These are phyloP conservation scores for Nansenia antarctica DNA, from an alignment of 2,113 vertebrate genomes.

Conservation along the genomic window DNA sequence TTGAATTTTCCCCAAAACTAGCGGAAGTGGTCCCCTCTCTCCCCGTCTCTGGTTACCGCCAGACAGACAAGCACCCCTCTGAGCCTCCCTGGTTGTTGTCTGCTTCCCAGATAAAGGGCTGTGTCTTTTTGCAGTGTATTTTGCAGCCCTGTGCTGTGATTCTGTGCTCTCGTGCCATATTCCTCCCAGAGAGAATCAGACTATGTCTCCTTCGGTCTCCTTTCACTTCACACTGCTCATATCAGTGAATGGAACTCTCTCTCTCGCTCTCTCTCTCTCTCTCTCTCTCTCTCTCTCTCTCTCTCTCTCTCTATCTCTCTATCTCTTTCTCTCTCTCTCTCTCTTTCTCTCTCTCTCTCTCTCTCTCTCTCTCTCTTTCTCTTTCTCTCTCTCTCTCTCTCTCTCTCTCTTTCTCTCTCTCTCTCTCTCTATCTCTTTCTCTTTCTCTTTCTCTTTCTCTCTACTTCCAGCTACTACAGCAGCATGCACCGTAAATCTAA, in stretches of 20 bases:
- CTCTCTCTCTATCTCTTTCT: no score
- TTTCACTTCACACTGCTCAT: not conserved
- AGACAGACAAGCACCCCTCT: not conserved
- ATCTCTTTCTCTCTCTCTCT: no score
- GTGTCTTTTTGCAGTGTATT: no score
- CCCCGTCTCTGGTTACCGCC: not conserved
- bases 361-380: not conserved
- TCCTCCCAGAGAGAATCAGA: not conserved
- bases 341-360: no score
- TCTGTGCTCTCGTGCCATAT: not conserved
- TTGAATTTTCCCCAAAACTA: slow-evolving; percentile 24
- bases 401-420: not conserved
- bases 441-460: not conserved
- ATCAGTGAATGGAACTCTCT: slow-evolving; percentile 3
- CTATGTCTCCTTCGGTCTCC: not conserved
- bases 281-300: no score
- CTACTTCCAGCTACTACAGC: not conserved
- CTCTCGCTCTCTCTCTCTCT: no score
- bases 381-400: not conserved
- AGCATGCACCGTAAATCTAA: no score
- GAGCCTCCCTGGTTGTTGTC: slow-evolving; percentile 7
- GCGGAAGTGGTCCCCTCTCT: slow-evolving; percentile 28
- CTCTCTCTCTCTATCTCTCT: no score
- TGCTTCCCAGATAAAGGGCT: not conserved
- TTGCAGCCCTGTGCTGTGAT: no score